Evolutionary conservation across 2,888 invertebrate species (phyloP), one percentile per base, ranked within the genome.

Genomic region (Macroteleia sp.): DNA sequence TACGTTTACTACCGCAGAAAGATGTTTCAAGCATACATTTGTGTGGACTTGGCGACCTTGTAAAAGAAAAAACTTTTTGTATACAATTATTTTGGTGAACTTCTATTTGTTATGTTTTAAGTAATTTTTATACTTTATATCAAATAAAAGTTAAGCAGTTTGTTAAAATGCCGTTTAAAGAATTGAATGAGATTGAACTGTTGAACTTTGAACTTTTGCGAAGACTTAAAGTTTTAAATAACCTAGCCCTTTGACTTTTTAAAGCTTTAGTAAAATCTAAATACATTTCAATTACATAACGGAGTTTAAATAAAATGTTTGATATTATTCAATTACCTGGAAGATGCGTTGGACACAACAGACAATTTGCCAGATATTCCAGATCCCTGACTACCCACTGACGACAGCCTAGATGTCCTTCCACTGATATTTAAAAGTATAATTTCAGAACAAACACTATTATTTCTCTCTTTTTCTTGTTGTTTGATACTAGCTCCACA

Each of bases 1-100:
- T 93, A 0, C 96, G 95, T 87, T 96, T 96, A 52, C 95, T 95
- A 0, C 97, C 97, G 91, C 97, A 97, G 90, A 97, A 97, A 0
- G 97, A 97, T 0, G 97, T 97, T 92, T 97, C 97, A 70, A 97
- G 93, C 62, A 97, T 93, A 95, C 97, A 96, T 91, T 96, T 96
- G 92, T 97, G 97, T n/a, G 97, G 97, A 10, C 97, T 97, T 1
- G 97, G 97, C 25, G 96, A 96, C 76, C 96, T 94, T 56, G 3
- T 14, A 22, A 62, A 28, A n/a, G n/a, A 2, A 50, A 20, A 17
- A 30, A 9, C 1, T 52, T 32, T 34, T 30, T 32, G n/a, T n/a
- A n/a, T n/a, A n/a, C n/a, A n/a, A n/a, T n/a, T n/a, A n/a, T n/a
- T n/a, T n/a, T n/a, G n/a, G n/a, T n/a, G n/a, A n/a, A n/a, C n/a